These are phyloP conservation scores for Arenicola marina DNA, from an alignment of 2,888 invertebrate genomes.

Conservation along the genomic window DNA sequence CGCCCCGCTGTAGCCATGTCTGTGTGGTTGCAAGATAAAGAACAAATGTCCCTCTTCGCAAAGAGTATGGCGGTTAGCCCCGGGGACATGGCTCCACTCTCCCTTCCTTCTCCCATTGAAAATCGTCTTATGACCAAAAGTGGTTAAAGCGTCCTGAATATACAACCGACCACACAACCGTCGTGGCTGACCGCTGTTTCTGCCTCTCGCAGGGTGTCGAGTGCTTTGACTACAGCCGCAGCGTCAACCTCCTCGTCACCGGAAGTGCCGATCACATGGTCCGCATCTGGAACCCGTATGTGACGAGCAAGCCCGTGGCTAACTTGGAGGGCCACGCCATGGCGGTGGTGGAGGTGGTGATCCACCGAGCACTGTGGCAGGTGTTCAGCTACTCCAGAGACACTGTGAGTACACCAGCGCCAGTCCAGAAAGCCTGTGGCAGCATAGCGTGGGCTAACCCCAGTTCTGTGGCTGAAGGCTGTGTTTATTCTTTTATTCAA, in stretches of 20 bases:
- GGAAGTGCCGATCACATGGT: constrained; percentile 57
- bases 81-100: too few relatives aligned
- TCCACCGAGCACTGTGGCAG: constrained; percentile 53
- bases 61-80: too few relatives aligned
- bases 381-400: constrained; percentile 60
- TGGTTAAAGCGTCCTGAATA: too few relatives aligned
- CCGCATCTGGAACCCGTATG: constrained; percentile 61
- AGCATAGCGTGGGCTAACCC: background rate
- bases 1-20: too few relatives aligned
- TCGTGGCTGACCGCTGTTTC: too few relatives aligned
- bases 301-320: constrained; percentile 55
- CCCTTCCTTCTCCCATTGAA: too few relatives aligned
- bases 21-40: too few relatives aligned
- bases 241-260: constrained; percentile 56
- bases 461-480: too few relatives aligned
- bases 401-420: constrained; percentile 47
- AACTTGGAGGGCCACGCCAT: constrained; percentile 55
- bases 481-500: too few relatives aligned
- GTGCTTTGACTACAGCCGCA: constrained; percentile 58
- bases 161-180: too few relatives aligned
- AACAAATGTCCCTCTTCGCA: too few relatives aligned
- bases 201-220: constrained; percentile 47
- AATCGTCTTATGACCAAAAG: too few relatives aligned
- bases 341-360: constrained; percentile 54
- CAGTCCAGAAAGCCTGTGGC: background rate